Evolutionary conservation across 1,140 invertebrate genomes (phyloP).

Genomic region (Leguminivora glycinivorella): DNA sequence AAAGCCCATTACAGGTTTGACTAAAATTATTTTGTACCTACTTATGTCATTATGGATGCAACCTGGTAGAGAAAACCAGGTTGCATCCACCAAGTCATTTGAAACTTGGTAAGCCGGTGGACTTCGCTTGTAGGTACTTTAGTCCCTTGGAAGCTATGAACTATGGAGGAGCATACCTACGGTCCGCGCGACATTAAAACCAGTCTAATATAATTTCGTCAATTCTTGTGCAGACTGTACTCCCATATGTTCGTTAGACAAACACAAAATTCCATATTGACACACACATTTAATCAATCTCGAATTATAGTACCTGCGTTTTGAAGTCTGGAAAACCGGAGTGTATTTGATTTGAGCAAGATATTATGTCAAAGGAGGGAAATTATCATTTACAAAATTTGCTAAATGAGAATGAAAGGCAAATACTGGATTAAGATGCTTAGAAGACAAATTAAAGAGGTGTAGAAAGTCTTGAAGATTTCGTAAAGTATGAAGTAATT

Average conservation of each 20-base stretch:
- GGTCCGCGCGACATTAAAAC: no score
- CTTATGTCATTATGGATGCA: no score
- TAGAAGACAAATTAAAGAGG: no score
- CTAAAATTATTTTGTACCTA: no score
- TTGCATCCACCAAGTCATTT: no score
- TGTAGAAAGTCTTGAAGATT: not conserved
- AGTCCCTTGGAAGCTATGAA: no score
- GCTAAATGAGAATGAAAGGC: not conserved
- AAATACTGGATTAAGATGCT: not conserved
- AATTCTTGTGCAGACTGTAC: slow-evolving; percentile 1
- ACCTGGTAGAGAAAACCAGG: no score
- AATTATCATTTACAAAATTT: slow-evolving; percentile 8
- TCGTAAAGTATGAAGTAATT: not conserved
- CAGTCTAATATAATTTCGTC: no score
- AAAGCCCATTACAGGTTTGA: no score
- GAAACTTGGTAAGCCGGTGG: no score
- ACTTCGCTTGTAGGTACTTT: no score
- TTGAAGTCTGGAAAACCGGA: slow-evolving; percentile 10
- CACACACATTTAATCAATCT: slow-evolving; percentile 28
- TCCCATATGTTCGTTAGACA: not conserved
- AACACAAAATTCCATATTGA: slow-evolving; percentile 26
- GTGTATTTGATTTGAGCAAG: not conserved
- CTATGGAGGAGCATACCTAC: no score
- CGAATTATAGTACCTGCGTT: slow-evolving; percentile 11
- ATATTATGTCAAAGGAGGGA: not conserved